These are phyloP conservation scores for Leucophenga maculata DNA, from an alignment of 2,888 invertebrate genomes.

Conservation along the genomic window DNA sequence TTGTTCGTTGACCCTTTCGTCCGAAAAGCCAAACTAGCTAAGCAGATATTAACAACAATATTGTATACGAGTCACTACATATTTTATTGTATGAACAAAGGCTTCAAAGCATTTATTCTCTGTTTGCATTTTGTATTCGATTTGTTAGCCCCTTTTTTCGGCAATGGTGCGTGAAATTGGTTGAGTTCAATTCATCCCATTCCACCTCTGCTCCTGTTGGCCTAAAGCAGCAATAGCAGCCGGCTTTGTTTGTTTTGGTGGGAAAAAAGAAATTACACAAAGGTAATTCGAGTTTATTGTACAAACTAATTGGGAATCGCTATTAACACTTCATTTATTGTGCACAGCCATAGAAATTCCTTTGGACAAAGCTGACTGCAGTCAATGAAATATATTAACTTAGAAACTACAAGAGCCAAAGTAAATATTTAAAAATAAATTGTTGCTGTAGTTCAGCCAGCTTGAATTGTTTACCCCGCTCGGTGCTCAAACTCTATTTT, in stretches of 20 bases:
- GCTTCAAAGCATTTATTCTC: slow-evolving; percentile 44
- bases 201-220: slow-evolving; percentile 16
- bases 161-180: slow-evolving; percentile 70
- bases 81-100: not conserved
- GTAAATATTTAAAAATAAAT: not conserved
- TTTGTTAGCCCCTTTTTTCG: not conserved
- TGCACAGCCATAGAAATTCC: slow-evolving; percentile 1
- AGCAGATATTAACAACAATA: not conserved
- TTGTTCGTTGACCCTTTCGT: slow-evolving; percentile 55
- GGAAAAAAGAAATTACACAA: slow-evolving; percentile 9
- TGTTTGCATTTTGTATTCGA: slow-evolving; percentile 58
- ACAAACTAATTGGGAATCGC: slow-evolving; percentile 64
- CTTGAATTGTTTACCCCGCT: no score
- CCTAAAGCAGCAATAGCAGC: slow-evolving; percentile 11
- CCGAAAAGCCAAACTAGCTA: not conserved
- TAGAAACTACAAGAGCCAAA: not conserved
- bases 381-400: slow-evolving; percentile 6
- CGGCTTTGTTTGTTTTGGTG: slow-evolving; percentile 52
- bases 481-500: no score
- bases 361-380: not conserved
- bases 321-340: slow-evolving; percentile 69
- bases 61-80: not conserved
- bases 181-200: slow-evolving; percentile 59
- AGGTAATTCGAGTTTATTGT: not conserved
- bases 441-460: no score